Evolutionary conservation across 2,888 invertebrate genomes (phyloP), one percentile per base, ranked within the genome.

Genomic region (Archips crataeganus): DNA sequence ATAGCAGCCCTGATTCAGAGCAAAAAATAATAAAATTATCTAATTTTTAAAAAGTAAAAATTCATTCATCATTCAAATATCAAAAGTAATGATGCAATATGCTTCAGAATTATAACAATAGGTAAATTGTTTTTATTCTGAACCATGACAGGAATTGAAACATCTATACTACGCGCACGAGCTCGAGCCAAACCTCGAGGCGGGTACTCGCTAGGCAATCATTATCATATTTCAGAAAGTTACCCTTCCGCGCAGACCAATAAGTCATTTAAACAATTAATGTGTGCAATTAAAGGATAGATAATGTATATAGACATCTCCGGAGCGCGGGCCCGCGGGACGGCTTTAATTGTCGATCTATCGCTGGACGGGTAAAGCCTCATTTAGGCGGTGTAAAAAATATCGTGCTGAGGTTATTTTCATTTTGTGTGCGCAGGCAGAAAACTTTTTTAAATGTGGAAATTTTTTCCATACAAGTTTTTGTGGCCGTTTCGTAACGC

Each of bases 281-380:
- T 71, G 75, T 75, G 71, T 71, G 75, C 75, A 67, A 75, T 68
- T 77, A 78, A 77, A 77, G 66, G 73, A 34, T 76, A 79, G 80
- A 80, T 78, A 81, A 81, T 73, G 79, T 80, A 78, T 77, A 77
- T 68, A 63, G 79, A 79, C 79, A 81, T 76, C 78, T 77, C 67
- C 71, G 76, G 76, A 69, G 70, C 42, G 62, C 65, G 54, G 45
- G 71, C 68, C 78, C 77, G 45, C 61, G 76, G 75, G 77, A 77
- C 74, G 54, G 72, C 70, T 79, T 80, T 79, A 80, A 80, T 81
- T 79, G 80, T 76, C 79, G 78, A 79, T 79, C 76, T 71, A 70
- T 75, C 73, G 75, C 70, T 39, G 66, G 69, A 71, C 71, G 68
- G 54, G 68, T 42, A 54, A 61, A 49, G 66, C 61, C 36, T 36